These are phyloP conservation scores for Drosophila pseudotakahashii DNA, from an alignment of 2,888 invertebrate genomes.

Conservation along the genomic window DNA sequence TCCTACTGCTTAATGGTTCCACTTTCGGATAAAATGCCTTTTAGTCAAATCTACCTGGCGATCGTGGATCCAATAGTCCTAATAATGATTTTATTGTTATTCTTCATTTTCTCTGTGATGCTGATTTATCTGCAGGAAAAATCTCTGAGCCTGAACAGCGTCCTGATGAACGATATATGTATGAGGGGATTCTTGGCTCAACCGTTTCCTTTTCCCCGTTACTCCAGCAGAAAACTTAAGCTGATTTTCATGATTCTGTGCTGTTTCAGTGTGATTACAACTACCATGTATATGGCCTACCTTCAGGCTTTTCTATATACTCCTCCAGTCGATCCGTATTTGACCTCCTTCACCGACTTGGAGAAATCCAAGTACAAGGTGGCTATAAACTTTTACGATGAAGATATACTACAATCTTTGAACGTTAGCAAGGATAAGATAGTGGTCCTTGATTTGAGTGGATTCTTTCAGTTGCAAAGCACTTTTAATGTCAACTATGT, in stretches of 20 bases:
- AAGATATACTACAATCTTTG: neutral
- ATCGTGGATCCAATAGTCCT: conserved; percentile 45
- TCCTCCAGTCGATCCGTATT: neutral
- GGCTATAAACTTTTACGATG: neutral
- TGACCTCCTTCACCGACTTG: neutral
- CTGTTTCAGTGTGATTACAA: conserved; percentile 61
- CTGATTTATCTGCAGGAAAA: conserved; percentile 40
- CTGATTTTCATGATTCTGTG: conserved; percentile 47
- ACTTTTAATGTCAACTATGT: neutral
- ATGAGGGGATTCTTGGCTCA: conserved; percentile 66
- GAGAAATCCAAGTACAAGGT: neutral
- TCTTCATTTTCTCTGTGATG: conserved; percentile 32
- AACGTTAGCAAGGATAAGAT: neutral
- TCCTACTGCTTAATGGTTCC: conserved; percentile 60
- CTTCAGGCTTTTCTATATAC: conserved; percentile 50
- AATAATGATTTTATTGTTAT: neutral
- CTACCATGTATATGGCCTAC: conserved; percentile 64
- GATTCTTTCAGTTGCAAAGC: neutral
- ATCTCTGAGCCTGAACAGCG: conserved; percentile 28
- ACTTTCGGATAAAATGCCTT: conserved; percentile 38
- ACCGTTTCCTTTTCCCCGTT: conserved; percentile 46
- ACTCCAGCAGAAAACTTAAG: conserved; percentile 41
- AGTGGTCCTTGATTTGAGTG: neutral
- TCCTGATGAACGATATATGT: conserved; percentile 61
- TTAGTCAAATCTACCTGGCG: conserved; percentile 39